phyloP scores from a whole-genome alignment of 2,797 vertebrate genomes.

The Graptemys geographica region DNA sequence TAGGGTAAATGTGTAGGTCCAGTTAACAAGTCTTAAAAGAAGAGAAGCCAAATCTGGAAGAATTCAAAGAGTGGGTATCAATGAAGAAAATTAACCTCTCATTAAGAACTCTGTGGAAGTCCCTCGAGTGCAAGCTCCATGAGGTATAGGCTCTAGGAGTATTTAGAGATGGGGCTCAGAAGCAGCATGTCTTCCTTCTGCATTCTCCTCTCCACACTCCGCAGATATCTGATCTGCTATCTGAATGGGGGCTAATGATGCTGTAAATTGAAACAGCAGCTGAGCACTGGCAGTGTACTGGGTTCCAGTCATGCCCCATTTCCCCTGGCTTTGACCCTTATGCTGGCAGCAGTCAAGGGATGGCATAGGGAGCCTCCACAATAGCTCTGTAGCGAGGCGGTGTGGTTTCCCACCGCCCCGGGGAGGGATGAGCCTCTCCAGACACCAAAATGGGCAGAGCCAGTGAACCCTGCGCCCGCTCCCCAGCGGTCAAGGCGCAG shows the following conservation, averaged over 20 bases:
- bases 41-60: neutral
- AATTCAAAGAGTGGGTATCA: neutral
- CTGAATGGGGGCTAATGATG: neutral
- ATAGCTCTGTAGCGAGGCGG: neutral
- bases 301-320: neutral
- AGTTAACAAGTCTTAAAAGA: neutral
- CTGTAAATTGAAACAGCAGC: neutral
- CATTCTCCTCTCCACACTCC: neutral
- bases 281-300: neutral
- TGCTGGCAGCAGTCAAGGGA: neutral
- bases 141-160: neutral
- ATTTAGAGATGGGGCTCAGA: neutral
- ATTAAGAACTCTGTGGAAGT: neutral
- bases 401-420: no score
- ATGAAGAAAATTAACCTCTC: neutral
- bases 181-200: neutral
- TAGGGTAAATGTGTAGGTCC: neutral
- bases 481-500: no score
- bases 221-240: neutral
- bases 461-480: no score
- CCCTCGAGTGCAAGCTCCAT: fast-evolving
- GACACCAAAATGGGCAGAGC: no score
- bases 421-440: no score
- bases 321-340: neutral
- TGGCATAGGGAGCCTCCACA: neutral